These are phyloP conservation scores for Eulemur rubriventer DNA, from an alignment of 2,797 vertebrate species.

Conservation along the genomic window DNA sequence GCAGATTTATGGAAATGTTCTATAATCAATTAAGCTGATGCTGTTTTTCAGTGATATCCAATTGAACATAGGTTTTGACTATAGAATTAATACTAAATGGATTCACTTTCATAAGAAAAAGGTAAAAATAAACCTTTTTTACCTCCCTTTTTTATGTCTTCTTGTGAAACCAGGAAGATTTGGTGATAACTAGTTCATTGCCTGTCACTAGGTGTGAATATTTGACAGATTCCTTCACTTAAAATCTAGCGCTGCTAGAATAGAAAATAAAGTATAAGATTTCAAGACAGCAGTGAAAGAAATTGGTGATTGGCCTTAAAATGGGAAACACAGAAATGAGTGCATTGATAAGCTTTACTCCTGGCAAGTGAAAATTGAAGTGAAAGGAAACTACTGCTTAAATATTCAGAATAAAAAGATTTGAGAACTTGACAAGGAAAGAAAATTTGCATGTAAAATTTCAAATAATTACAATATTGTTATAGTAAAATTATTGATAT, in stretches of 20 bases:
- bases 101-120: not conserved
- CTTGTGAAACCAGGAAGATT: slow-evolving; percentile 7
- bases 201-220: not conserved
- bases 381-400: not conserved
- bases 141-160: not conserved
- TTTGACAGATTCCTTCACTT: slow-evolving; percentile 42
- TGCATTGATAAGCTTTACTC: not conserved
- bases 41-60: not conserved
- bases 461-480: not conserved
- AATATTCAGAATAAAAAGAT: not conserved
- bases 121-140: not conserved
- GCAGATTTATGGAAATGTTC: not conserved
- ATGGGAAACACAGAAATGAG: not conserved
- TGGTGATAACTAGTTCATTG: not conserved
- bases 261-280: slow-evolving; percentile 38
- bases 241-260: not conserved
- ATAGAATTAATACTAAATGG: not conserved
- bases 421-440: not conserved
- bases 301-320: not conserved
- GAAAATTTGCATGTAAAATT: not conserved
- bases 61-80: not conserved
- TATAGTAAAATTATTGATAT: not conserved
- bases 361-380: not conserved
- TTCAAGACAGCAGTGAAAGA: slow-evolving; percentile 24
- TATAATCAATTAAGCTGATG: not conserved